Percentiles rank a stretch among this genome's conserved stretches.
These are phyloP conservation scores for Pampus argenteus DNA, from an alignment of 2,797 vertebrate genomes.

Conservation along the genomic window DNA sequence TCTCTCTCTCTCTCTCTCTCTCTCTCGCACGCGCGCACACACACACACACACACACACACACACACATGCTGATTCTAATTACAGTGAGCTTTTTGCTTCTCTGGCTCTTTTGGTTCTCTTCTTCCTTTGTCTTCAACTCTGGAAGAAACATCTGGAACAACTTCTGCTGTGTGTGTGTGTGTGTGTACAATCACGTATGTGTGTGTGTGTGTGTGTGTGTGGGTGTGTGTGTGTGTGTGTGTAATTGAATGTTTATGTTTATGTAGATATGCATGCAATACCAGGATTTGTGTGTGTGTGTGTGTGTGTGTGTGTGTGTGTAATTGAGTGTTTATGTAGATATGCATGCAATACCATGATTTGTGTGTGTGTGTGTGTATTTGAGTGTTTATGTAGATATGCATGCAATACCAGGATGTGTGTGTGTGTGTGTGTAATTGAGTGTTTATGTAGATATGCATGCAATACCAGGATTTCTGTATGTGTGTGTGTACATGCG, in stretches of 20 bases:
- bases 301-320: too few species aligned
- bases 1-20: conserved; percentile 1
- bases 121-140: conserved; percentile 74
- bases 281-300: too few species aligned
- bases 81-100: conserved; percentile 82
- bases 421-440: conserved; percentile 68
- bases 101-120: conserved; percentile 64
- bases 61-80: conserved; percentile 82
- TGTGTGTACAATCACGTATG: conserved; percentile 21
- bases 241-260: conserved; percentile 7
- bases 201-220: conserved; percentile 7
- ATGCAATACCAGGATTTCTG: neutral
- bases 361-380: too few species aligned
- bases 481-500: conserved; percentile 72
- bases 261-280: too few species aligned
- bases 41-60: neutral
- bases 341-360: too few species aligned
- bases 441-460: conserved; percentile 25
- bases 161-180: conserved; percentile 74
- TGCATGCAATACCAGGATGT: neutral
- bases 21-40: conserved; percentile 1
- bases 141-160: conserved; percentile 71
- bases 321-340: too few species aligned
- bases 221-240: conserved; percentile 12
- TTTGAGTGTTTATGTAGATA: conserved; percentile 29